phyloP scores from a whole-genome alignment of 2,888 invertebrate species.

The Elegia similella region DNA sequence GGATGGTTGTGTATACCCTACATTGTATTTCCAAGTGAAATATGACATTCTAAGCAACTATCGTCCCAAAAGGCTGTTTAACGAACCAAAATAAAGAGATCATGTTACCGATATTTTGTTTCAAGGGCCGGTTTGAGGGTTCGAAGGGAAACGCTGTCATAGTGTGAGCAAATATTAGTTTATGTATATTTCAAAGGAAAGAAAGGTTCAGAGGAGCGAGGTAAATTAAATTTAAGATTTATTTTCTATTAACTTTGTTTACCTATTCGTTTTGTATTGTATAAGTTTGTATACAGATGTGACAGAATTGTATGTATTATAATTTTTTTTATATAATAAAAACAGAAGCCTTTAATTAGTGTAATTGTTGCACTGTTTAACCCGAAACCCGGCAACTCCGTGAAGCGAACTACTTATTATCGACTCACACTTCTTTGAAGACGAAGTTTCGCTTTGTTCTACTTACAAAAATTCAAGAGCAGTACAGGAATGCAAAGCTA shows the following conservation, averaged over 20 bases:
- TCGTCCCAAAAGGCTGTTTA: slow-evolving; percentile 5
- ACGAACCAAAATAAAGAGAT: slow-evolving; percentile 2
- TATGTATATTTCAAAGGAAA: background rate
- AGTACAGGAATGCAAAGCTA: too few species aligned
- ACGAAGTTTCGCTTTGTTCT: background rate
- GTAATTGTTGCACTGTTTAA: background rate
- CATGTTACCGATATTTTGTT: slow-evolving; percentile 2
- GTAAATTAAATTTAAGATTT: too few species aligned
- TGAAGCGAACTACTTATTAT: background rate
- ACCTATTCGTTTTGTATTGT: too few species aligned
- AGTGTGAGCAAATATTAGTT: background rate
- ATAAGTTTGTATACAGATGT: too few species aligned
- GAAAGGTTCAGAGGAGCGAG: background rate
- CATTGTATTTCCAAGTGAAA: background rate
- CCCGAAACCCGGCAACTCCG: background rate
- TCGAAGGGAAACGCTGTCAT: background rate
- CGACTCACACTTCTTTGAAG: background rate
- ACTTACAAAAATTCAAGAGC: background rate
- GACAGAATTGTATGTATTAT: too few species aligned
- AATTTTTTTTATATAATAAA: too few species aligned
- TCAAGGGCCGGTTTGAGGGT: background rate
- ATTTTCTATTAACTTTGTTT: too few species aligned
- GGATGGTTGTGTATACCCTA: background rate
- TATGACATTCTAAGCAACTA: background rate
- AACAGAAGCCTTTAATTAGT: background rate